A percentile compares a stretch with the other conserved stretches of the same genome.
These are phyloP conservation scores for Rhinichthys klamathensis DNA, from an alignment of 2,113 vertebrate genomes.

Conservation along the genomic window DNA sequence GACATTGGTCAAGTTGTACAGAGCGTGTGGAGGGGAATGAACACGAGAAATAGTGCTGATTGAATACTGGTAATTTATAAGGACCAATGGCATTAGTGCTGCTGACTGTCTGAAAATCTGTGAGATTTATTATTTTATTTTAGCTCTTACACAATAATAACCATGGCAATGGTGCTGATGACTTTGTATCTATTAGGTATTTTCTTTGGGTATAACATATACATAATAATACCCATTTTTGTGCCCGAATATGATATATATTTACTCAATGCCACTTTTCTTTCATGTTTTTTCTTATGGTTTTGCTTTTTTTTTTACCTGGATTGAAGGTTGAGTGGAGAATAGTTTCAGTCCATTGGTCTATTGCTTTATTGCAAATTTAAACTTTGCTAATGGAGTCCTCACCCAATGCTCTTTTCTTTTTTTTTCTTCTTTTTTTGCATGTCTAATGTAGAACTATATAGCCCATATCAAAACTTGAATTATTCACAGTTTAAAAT, in stretches of 20 bases:
- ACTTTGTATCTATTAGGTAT: too few relatives aligned
- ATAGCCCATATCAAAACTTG: background rate
- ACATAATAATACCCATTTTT: background rate
- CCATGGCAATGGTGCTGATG: background rate
- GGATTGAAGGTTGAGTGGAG: background rate
- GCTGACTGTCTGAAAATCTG: background rate
- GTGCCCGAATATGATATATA: background rate
- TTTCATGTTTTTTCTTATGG: background rate
- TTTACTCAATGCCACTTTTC: background rate
- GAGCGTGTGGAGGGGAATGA: background rate
- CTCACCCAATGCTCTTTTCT: background rate
- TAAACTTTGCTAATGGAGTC: background rate
- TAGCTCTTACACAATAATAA: background rate
- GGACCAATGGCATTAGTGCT: background rate
- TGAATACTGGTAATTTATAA: background rate
- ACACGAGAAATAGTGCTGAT: background rate
- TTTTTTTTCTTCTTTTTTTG: background rate
- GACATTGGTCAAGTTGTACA: slow-evolving; percentile 26
- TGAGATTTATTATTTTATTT: background rate
- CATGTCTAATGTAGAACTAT: background rate
- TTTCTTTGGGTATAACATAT: too few relatives aligned
- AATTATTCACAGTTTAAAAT: slow-evolving; percentile 58
- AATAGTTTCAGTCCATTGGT: background rate
- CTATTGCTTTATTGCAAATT: background rate
- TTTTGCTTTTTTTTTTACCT: background rate